Conservation (phyloP, 2,888 invertebrate species). For the Celastrina argiolus region DNA sequence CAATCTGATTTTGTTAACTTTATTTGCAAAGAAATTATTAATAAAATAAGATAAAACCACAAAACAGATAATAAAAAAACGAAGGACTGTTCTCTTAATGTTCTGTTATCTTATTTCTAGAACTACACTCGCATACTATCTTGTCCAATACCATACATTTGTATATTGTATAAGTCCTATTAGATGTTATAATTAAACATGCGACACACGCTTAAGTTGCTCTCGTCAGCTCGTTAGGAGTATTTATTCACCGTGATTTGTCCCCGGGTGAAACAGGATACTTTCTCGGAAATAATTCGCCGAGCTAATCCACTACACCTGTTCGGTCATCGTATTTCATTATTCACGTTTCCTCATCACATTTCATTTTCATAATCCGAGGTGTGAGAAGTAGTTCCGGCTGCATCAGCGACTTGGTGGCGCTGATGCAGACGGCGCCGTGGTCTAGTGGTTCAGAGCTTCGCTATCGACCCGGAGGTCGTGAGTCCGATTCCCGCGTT, state of each 20-base stretch:
- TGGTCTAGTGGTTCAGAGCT: too few relatives aligned
- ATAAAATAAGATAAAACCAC: too few relatives aligned
- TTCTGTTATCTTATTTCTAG: too few relatives aligned
- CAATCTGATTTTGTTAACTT: too few relatives aligned
- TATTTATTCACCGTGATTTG: slow-evolving; percentile 73
- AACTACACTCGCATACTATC: too few relatives aligned
- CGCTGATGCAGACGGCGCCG: too few relatives aligned
- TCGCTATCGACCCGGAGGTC: too few relatives aligned
- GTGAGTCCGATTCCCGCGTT: too few relatives aligned
- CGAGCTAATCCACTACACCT: slow-evolving; percentile 33
- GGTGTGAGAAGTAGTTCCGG: slow-evolving; percentile 6
- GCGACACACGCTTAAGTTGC: slow-evolving; percentile 66
- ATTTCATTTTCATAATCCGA: slow-evolving; percentile 3
- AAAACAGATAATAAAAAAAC: too few relatives aligned
- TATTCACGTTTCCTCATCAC: slow-evolving; percentile 1
- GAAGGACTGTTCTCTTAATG: too few relatives aligned
- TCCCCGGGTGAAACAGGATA: slow-evolving; percentile 64
- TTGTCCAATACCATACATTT: too few relatives aligned
- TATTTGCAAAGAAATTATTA: too few relatives aligned
- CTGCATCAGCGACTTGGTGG: neutral
- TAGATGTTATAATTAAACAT: slow-evolving; percentile 36
- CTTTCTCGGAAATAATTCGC: slow-evolving; percentile 38
- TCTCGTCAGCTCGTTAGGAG: slow-evolving; percentile 73
- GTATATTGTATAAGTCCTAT: neutral
- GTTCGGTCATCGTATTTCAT: slow-evolving; percentile 12